phyloP scores from a whole-genome alignment of 2,797 vertebrate genomes.

The Acipenser oxyrinchus region DNA sequence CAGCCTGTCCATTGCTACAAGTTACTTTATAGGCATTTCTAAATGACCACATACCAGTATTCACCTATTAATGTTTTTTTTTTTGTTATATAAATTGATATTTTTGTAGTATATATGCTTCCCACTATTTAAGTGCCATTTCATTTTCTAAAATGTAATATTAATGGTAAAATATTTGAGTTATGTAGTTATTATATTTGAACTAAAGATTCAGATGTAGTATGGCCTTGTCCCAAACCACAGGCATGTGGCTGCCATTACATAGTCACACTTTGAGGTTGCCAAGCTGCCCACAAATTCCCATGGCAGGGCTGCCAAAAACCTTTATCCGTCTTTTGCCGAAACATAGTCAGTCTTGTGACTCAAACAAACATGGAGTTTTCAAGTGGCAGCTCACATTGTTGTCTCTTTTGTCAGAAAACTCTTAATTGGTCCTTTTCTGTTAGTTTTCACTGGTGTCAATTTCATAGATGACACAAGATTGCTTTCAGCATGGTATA shows the following conservation, averaged over 20 bases:
- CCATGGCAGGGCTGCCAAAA: constrained; percentile 37
- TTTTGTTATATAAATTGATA: too few relatives aligned
- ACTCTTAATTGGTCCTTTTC: constrained; percentile 27
- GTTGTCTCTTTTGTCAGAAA: constrained; percentile 27
- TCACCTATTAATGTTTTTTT: too few relatives aligned
- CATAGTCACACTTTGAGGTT: constrained; percentile 9
- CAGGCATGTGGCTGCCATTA: constrained; percentile 9
- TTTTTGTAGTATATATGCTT: too few relatives aligned
- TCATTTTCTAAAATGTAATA: too few relatives aligned
- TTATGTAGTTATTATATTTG: not conserved
- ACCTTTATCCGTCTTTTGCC: constrained; percentile 25
- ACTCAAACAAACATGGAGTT: constrained; percentile 12
- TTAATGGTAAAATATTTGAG: too few relatives aligned
- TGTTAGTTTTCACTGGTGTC: constrained; percentile 26
- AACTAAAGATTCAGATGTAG: constrained; percentile 4
- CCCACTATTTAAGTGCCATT: too few relatives aligned
- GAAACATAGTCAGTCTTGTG: constrained; percentile 33
- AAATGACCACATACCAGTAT: too few relatives aligned
- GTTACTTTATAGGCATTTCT: too few relatives aligned
- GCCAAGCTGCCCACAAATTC: constrained; percentile 37
- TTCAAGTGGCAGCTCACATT: constrained; percentile 16
- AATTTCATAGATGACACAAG: constrained; percentile 38
- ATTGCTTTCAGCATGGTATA: constrained; percentile 27
- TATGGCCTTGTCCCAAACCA: constrained; percentile 9
- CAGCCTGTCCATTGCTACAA: too few relatives aligned